Base-by-base conservation (phyloP, 2,797 vertebrate genomes). In the Bradypodion ventrale region DNA sequence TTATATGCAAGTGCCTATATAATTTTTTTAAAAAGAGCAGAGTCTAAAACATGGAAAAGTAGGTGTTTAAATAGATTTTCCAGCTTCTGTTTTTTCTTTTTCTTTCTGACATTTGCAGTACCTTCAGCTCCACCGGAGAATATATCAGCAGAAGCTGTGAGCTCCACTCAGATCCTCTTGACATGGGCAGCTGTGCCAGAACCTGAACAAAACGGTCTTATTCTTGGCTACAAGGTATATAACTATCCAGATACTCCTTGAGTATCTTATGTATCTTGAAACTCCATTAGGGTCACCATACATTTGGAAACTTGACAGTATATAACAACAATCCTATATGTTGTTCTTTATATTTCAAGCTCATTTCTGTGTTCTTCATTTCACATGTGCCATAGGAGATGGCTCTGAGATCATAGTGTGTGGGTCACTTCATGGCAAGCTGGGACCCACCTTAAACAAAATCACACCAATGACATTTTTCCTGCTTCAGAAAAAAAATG, bases 151-250 rank as follows among this genome's bases (percentile, higher is more conserved):
- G 97, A 98, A 94, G 97, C 98, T 0, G 96, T 98, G 95, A 99
- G 97, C 87, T 98, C 98, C 32, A 97, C 97, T 60, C 97, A 96
- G 93, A 98, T 99, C 85, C 95, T 99, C 68, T 95, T 99, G 93
- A 97, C 96, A 0, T 99, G 98, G 98, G 94, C 96, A 0, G 87
- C 97, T 0, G 96, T 99, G 72, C 97, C 97, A 0, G 97, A 95
- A 80, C 87, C 95, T 0, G 97, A 98, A 92, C 98, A 97, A 93
- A 99, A 99, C 0, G 98, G 98, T 77, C 96, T 97, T 82, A 96
- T 99, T 81, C 94, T 99, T 23, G 98, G 98, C 85, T 99, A 99
- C 89, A 99, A 98, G 98, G 98, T 98, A 94, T 0, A 32, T 80
- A 59, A 0, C 35, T 27, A 15, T 16, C 49, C 8, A 0, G 0